phyloP scores from a whole-genome alignment of 2,797 vertebrate species.

The Hypotaenidia philippensis region DNA sequence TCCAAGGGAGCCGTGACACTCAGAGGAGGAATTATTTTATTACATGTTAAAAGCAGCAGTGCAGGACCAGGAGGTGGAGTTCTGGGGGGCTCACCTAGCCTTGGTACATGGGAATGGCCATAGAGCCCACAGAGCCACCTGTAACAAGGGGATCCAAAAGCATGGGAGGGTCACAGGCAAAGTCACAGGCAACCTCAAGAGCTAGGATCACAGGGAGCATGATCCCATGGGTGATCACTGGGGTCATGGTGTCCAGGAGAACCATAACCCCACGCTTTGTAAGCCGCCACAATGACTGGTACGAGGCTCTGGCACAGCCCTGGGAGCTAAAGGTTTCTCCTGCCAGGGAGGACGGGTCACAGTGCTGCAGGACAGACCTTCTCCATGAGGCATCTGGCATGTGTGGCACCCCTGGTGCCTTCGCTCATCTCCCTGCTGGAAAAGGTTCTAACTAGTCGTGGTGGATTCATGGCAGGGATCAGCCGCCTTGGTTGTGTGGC shows the following conservation, averaged over 20 bases:
- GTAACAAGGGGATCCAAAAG: not conserved
- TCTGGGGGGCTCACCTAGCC: not conserved
- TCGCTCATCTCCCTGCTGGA: accelerated
- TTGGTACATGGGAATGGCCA: not conserved
- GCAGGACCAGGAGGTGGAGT: not conserved
- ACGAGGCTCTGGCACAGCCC: not conserved
- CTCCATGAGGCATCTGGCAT: accelerated
- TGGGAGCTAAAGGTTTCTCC: not conserved
- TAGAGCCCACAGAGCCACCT: not conserved
- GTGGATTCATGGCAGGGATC: not conserved
- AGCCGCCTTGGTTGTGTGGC: accelerated
- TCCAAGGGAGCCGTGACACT: not conserved
- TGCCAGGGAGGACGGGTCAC: accelerated
- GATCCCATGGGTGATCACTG: not conserved
- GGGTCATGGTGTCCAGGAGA: accelerated
- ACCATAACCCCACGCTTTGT: not conserved
- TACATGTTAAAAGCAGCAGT: not conserved
- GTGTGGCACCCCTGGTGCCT: not conserved
- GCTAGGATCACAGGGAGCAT: not conserved
- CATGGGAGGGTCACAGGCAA: not conserved
- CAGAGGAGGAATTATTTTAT: not conserved
- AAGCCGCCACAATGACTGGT: not conserved
- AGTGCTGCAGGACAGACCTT: accelerated
- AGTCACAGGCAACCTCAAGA: accelerated
- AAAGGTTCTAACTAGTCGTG: not conserved